Evolutionary conservation across 1,140 invertebrate species (phyloP).

Genomic region (Drosophila cardini): DNA sequence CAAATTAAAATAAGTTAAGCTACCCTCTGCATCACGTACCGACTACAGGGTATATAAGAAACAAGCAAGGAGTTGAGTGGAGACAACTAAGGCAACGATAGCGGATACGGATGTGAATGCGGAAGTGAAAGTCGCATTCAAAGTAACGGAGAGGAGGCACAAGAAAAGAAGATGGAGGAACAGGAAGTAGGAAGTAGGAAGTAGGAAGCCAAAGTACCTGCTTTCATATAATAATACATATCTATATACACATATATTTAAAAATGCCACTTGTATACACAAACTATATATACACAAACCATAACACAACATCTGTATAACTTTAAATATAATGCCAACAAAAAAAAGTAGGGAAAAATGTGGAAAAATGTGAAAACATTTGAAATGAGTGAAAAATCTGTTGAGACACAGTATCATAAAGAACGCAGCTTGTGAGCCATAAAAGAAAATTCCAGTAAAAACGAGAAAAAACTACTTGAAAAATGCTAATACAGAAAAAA

Average conservation of each 20-base stretch:
- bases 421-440: slow-evolving; percentile 63
- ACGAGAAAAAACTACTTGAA: background rate
- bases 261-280: background rate
- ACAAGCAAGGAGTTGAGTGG: slow-evolving; percentile 12
- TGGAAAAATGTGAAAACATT: background rate
- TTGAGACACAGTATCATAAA: slow-evolving; percentile 61
- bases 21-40: background rate
- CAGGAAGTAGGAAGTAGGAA: slow-evolving; percentile 42
- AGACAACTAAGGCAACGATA: slow-evolving; percentile 43
- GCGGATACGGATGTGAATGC: slow-evolving; percentile 55
- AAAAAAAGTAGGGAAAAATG: no score
- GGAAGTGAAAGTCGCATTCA: slow-evolving; percentile 46
- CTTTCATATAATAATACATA: slow-evolving; percentile 6
- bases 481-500: slow-evolving; percentile 13
- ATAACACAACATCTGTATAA: background rate
- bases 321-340: slow-evolving; percentile 18
- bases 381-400: slow-evolving; percentile 13
- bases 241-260: slow-evolving; percentile 11
- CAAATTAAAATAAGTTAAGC: no score
- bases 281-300: background rate
- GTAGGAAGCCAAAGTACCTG: slow-evolving; percentile 27
- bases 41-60: slow-evolving; percentile 11
- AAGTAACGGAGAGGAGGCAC: background rate
- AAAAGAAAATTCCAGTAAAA: slow-evolving; percentile 24
- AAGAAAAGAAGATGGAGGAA: background rate